Conservation (phyloP, 2,113 vertebrate genomes). For the Tachuris rubrigastra region DNA sequence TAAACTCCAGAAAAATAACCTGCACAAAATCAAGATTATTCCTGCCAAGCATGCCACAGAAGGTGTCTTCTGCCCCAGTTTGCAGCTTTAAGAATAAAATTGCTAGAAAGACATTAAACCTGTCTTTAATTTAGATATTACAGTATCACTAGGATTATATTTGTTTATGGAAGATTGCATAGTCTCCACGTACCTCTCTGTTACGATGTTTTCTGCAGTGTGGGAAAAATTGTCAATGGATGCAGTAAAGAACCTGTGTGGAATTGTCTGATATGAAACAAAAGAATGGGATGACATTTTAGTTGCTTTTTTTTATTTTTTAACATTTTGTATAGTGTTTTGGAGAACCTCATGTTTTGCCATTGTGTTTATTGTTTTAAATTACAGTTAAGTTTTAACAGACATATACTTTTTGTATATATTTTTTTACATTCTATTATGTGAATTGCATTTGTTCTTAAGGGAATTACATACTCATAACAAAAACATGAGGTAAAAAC, state of each 20-base stretch:
- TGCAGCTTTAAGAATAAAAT: not conserved
- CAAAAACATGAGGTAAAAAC: not conserved
- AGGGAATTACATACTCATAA: not conserved
- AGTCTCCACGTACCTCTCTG: not conserved
- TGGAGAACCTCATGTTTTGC: not conserved
- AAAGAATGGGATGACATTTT: not conserved
- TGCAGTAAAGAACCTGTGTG: not conserved
- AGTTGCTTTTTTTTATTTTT: not conserved
- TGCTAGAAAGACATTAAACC: not conserved
- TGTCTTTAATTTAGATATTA: not conserved
- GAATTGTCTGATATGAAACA: not conserved
- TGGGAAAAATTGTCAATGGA: not conserved
- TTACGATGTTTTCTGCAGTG: not conserved
- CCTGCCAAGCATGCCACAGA: not conserved
- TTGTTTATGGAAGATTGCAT: not conserved
- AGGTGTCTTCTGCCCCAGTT: not conserved
- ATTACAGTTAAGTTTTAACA: not conserved
- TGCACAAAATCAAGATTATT: not conserved
- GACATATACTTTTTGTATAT: not conserved
- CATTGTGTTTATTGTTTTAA: not conserved
- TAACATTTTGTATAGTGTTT: not conserved
- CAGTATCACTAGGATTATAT: not conserved
- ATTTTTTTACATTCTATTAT: not conserved
- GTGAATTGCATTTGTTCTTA: not conserved
- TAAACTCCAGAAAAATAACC: not conserved